A percentile compares a stretch with the other conserved stretches of the same genome.
Conservation (phyloP, 2,797 vertebrate species). For the Enteromius treurensis region DNA sequence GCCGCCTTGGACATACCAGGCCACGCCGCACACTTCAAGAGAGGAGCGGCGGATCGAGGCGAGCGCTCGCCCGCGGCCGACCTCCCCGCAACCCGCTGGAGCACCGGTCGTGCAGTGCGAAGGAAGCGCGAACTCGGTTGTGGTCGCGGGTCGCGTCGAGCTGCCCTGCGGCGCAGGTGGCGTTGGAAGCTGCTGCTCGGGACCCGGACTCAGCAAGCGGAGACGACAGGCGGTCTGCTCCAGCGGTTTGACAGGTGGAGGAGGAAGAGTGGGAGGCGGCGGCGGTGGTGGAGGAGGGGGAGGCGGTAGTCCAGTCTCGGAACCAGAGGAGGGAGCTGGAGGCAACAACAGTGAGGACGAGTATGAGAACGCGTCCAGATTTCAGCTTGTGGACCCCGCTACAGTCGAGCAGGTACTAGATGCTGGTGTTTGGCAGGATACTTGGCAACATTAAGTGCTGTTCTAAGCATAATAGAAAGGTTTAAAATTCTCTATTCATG, state of each 20-base stretch:
- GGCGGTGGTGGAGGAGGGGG: slow-evolving; percentile 58
- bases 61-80: slow-evolving; percentile 58
- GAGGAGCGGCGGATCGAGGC: slow-evolving; percentile 68
- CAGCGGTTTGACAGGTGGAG: slow-evolving; percentile 60
- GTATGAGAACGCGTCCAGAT: slow-evolving; percentile 75
- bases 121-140: slow-evolving; percentile 34
- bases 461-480: background rate
- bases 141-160: slow-evolving; percentile 52
- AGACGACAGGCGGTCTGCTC: slow-evolving; percentile 61
- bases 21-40: slow-evolving; percentile 66
- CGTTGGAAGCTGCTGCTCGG: slow-evolving; percentile 64
- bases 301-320: slow-evolving; percentile 58
- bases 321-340: slow-evolving; percentile 73
- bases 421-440: background rate
- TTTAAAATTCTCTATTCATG: too few relatives aligned
- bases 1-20: slow-evolving; percentile 69
- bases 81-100: slow-evolving; percentile 64
- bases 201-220: slow-evolving; percentile 68
- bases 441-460: background rate
- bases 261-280: slow-evolving; percentile 61
- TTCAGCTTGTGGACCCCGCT: slow-evolving; percentile 74
- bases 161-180: slow-evolving; percentile 42
- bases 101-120: slow-evolving; percentile 54
- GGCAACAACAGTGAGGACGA: slow-evolving; percentile 84
- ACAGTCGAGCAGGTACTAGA: slow-evolving; percentile 74